phyloP scores from a whole-genome alignment of 2,797 vertebrate genomes.

The Myiotriccus ornatus region DNA sequence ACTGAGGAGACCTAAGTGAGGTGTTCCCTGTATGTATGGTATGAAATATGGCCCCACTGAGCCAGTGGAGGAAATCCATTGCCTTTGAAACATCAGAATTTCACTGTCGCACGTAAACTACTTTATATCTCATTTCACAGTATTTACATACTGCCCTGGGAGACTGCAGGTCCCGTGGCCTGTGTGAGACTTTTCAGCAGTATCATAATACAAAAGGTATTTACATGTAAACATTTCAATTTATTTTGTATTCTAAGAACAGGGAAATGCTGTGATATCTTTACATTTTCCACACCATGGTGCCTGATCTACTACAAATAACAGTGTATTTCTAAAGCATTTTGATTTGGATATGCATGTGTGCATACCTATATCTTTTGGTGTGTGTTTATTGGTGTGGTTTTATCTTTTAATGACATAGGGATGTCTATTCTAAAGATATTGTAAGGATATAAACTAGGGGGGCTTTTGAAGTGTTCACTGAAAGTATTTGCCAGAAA shows the following conservation, averaged over 20 bases:
- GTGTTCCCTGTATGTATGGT: background rate
- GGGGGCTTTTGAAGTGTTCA: constrained; percentile 11
- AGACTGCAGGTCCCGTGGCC: background rate
- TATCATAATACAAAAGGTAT: background rate
- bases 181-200: background rate
- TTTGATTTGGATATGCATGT: background rate
- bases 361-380: background rate
- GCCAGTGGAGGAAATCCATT: background rate
- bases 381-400: background rate
- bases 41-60: background rate
- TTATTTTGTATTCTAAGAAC: background rate
- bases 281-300: background rate
- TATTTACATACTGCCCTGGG: background rate
- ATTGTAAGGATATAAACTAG: background rate
- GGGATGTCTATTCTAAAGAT: background rate
- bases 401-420: constrained; percentile 23
- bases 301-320: background rate
- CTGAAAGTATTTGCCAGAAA: background rate
- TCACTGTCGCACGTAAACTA: background rate
- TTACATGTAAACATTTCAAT: background rate
- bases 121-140: background rate
- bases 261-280: background rate
- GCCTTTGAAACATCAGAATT: background rate
- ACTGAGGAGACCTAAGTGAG: background rate
- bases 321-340: background rate